These are phyloP conservation scores for Cyrtonyx montezumae DNA, from an alignment of 2,113 vertebrate species.

Conservation along the genomic window DNA sequence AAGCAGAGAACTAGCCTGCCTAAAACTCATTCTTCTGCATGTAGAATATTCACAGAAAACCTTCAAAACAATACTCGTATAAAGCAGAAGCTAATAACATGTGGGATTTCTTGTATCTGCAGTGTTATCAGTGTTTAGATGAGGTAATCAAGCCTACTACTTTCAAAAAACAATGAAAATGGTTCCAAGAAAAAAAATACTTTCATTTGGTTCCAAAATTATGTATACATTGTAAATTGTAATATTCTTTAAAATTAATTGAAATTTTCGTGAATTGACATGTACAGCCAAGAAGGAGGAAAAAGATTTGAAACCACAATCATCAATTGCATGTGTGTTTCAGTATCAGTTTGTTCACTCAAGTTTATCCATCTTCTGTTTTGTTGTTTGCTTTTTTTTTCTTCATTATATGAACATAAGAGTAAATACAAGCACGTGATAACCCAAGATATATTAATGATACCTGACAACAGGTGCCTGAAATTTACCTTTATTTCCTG, in stretches of 20 bases:
- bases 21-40: neutral
- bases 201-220: neutral
- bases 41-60: neutral
- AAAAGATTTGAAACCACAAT: neutral
- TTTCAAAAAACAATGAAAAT: neutral
- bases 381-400: neutral
- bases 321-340: neutral
- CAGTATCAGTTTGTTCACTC: neutral
- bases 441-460: neutral
- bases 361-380: neutral
- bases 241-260: neutral
- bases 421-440: neutral
- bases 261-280: neutral
- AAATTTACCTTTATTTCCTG: neutral
- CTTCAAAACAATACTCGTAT: neutral
- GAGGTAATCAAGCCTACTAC: neutral
- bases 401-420: neutral
- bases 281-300: neutral
- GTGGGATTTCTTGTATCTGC: neutral
- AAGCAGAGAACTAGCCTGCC: neutral
- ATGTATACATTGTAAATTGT: neutral
- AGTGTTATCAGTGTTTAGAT: neutral
- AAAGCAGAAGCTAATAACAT: neutral
- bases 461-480: neutral
- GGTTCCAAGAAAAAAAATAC: neutral